phyloP scores from a whole-genome alignment of 2,113 vertebrate genomes.

The Polyodon spathula region DNA sequence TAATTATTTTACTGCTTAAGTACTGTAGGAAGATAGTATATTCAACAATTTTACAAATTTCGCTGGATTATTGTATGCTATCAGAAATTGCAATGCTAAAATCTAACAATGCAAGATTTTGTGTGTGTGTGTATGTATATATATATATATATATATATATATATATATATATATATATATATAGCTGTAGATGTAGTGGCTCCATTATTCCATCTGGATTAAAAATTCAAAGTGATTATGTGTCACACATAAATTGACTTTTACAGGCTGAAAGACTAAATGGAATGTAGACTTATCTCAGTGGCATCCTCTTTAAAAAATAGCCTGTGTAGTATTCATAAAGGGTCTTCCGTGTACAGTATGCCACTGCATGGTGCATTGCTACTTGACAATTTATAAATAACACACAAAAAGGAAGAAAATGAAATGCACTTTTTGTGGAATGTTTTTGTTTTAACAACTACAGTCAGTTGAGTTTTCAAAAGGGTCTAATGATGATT shows the following conservation, averaged over 20 bases:
- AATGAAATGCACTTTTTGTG: background rate
- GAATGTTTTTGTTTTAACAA: background rate
- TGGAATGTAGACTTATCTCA: background rate
- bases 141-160: background rate
- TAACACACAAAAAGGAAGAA: background rate
- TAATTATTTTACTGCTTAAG: no score
- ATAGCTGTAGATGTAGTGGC: background rate
- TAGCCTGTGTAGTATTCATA: background rate
- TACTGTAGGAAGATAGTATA: no score
- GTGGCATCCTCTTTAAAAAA: background rate
- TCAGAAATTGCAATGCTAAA: no score
- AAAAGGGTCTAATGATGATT: no score
- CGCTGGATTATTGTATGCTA: no score
- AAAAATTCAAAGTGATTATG: no score
- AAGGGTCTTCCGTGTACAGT: background rate
- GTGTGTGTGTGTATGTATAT: no score
- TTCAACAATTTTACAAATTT: no score
- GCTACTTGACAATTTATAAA: background rate
- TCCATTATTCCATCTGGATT: no score
- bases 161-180: background rate
- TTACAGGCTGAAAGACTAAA: background rate
- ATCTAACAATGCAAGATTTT: no score
- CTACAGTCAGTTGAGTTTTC: no score
- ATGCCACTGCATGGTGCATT: background rate
- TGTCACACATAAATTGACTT: no score